Conservation (phyloP, 2,888 invertebrate genomes). For the Micoletzkya japonica region DNA sequence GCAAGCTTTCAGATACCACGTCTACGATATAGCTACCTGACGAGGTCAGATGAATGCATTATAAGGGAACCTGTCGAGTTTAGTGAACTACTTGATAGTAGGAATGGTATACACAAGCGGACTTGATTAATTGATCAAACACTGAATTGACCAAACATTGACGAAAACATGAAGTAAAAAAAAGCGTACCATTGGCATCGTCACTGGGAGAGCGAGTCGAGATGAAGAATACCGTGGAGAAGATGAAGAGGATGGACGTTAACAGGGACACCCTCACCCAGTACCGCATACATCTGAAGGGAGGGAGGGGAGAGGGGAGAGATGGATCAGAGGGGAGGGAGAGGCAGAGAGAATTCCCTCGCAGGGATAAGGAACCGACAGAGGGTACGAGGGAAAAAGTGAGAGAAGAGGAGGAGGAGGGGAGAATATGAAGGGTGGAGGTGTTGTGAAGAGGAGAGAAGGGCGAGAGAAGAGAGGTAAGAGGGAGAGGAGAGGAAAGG, state of each 20-base stretch:
- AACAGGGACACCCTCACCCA: constrained; percentile 4
- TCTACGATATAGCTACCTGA: too few species aligned
- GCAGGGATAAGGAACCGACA: not conserved
- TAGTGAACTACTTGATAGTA: too few species aligned
- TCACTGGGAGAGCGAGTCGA: not conserved
- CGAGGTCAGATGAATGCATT: too few species aligned
- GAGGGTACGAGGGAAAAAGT: not conserved
- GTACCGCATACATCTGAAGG: constrained; percentile 18
- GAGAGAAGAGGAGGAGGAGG: constrained; percentile 14
- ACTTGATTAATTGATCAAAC: too few species aligned
- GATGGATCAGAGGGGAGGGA: not conserved
- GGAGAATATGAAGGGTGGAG: not conserved
- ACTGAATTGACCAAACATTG: too few species aligned
- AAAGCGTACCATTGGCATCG: constrained; percentile 4
- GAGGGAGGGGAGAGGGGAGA: not conserved
- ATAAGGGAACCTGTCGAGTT: too few species aligned
- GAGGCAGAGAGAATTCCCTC: not conserved
- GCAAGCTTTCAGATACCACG: too few species aligned
- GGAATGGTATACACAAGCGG: too few species aligned
- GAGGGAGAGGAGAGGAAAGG: not conserved
- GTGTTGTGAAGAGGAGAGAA: constrained; percentile 4
- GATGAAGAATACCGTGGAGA: not conserved
- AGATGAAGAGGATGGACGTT: not conserved
- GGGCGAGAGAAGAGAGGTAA: not conserved
- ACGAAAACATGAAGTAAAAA: too few species aligned